Conservation (phyloP, 1,140 invertebrate genomes). For the Sitobion miscanthi region DNA sequence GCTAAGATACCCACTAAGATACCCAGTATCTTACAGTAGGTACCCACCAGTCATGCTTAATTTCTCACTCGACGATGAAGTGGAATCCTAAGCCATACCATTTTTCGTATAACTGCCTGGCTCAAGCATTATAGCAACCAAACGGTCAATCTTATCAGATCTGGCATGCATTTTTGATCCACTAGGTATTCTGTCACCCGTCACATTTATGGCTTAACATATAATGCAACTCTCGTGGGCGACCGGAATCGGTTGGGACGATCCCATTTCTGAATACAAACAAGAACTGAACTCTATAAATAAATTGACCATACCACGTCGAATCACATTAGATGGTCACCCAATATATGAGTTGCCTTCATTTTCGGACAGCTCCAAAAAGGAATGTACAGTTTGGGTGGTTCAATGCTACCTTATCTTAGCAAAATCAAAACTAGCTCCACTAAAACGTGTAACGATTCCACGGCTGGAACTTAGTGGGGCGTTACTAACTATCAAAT, state of each 20-base stretch:
- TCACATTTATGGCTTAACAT: slow-evolving; percentile 61
- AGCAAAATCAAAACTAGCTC: too few species aligned
- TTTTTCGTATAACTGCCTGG: background rate
- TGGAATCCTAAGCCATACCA: background rate
- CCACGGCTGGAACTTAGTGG: too few species aligned
- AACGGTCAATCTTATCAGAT: slow-evolving; percentile 59
- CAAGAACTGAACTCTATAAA: background rate
- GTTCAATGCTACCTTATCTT: too few species aligned
- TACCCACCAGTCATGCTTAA: background rate
- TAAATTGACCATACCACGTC: background rate
- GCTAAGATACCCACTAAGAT: too few species aligned
- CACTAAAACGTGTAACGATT: too few species aligned
- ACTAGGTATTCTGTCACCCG: slow-evolving; percentile 62
- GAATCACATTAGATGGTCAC: background rate
- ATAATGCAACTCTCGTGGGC: slow-evolving; percentile 62
- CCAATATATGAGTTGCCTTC: too few species aligned
- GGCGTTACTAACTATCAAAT: too few species aligned
- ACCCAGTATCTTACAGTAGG: background rate
- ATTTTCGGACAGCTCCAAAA: too few species aligned
- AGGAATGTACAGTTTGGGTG: too few species aligned
- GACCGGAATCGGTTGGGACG: slow-evolving; percentile 61
- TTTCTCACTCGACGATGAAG: background rate
- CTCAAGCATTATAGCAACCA: background rate
- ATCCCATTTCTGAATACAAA: slow-evolving; percentile 58
- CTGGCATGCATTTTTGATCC: slow-evolving; percentile 63